Base-by-base conservation (phyloP, 2,888 invertebrate genomes). In the Nycteola revayana region DNA sequence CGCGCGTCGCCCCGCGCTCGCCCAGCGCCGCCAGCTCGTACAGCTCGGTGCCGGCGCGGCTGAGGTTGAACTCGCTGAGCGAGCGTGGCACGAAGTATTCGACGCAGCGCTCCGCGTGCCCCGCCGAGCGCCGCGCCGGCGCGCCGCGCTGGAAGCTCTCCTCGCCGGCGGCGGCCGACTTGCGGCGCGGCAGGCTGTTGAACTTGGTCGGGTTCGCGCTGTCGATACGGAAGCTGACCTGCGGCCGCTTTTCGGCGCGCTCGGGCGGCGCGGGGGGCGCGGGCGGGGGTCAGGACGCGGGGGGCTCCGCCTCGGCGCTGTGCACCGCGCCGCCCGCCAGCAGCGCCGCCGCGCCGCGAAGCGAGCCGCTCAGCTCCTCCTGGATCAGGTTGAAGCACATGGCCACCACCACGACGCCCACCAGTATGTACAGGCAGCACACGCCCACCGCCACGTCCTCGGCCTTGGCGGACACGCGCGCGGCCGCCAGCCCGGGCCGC, bases 301-400 rank as follows among this genome's bases (percentile, higher is more conserved):
- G 65, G 0, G 91, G 27, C 89, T 79, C 65, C 40, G 81, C 80
- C 42, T 90, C 90, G 5, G 67, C 68, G 35, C 82, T 79, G 49
- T 90, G 89, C 36, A 90, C 84, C 9, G 69, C 76, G 1, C 66
- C 60, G 6, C 75, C 69, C 11, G 73, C 50, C 36, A 78, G 77
- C 25, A 77, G 49, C 6, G 69, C 59, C 2, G 73, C 59, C 17
- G 75, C 53, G 5, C 60, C 56, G 3, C 75, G 60, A 42, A 79
- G 28, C 9, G 68, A 56, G 7, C 69, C 49, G 42, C 75, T 64
- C 67, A 94, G 90, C 73, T 95, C 95, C 62, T 95, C 95, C 73
- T 95, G 95, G 32, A 95, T 93, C 38, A 96, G 87, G 75, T 94
- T 95, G 82, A 96, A 96, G 76, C 95, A 95, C 94, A 95, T 95